Percentiles rank a stretch among this genome's conserved stretches.
phyloP scores from a whole-genome alignment of 2,888 invertebrate genomes.

The Protonemura montana region DNA sequence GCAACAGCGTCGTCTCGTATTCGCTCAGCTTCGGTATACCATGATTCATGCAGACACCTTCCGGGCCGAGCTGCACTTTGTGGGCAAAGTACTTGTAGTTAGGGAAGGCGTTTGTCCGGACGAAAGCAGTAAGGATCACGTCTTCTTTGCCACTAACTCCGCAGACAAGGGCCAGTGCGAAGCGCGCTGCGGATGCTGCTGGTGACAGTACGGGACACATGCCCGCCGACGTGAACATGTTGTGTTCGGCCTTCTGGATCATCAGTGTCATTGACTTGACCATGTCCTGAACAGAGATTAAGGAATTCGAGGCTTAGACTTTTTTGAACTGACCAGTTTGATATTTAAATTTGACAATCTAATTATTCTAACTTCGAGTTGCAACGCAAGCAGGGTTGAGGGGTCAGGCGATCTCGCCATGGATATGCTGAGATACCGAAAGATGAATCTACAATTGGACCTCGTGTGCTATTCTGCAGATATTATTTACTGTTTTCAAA shows the following conservation, averaged over 20 bases:
- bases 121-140: slow-evolving; percentile 54
- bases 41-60: slow-evolving; percentile 53
- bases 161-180: slow-evolving; percentile 53
- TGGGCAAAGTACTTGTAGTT: slow-evolving; percentile 55
- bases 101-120: slow-evolving; percentile 55
- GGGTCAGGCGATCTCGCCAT: too few species aligned
- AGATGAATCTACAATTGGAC: too few species aligned
- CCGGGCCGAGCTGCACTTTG: slow-evolving; percentile 54
- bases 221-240: slow-evolving; percentile 43
- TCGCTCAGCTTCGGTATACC: slow-evolving; percentile 55
- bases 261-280: slow-evolving; percentile 51
- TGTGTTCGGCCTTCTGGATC: slow-evolving; percentile 53
- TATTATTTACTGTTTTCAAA: too few species aligned
- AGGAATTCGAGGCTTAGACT: too few species aligned
- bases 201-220: slow-evolving; percentile 53
- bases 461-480: too few species aligned
- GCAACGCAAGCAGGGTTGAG: too few species aligned
- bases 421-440: too few species aligned
- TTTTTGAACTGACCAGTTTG: too few species aligned
- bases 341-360: too few species aligned
- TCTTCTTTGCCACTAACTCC: slow-evolving; percentile 53
- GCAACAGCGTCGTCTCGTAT: slow-evolving; percentile 53
- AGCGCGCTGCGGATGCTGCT: slow-evolving; percentile 54
- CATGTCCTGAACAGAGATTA: too few species aligned
- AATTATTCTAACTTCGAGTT: too few species aligned